Evolutionary conservation across 2,113 vertebrate species (phyloP).

Genomic region (Pelvicachromis taeniatus): DNA sequence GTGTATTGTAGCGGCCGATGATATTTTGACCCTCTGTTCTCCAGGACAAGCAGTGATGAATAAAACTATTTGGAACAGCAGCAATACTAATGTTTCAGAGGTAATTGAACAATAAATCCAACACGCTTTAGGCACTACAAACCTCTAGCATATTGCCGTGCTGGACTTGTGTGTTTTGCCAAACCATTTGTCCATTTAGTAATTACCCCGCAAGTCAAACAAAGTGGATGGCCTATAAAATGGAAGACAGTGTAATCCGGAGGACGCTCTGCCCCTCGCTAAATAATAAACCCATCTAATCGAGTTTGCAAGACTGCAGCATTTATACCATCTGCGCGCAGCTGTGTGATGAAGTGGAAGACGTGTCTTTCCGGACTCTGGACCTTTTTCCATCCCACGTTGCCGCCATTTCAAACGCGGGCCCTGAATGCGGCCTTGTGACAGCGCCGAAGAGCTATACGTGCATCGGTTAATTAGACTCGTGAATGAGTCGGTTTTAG

Average conservation of each 20-base stretch:
- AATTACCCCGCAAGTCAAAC: conserved; percentile 36
- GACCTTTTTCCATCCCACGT: conserved; percentile 14
- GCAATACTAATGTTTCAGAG: conserved; percentile 18
- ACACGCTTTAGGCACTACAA: background rate
- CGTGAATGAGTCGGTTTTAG: conserved; percentile 35
- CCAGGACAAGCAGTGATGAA: background rate
- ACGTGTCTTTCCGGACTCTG: background rate
- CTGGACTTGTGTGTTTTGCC: conserved; percentile 20
- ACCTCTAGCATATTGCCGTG: conserved; percentile 6
- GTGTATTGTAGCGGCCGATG: background rate
- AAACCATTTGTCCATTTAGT: conserved; percentile 44
- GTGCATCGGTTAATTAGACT: conserved; percentile 38
- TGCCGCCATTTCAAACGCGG: conserved; percentile 1
- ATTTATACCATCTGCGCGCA: conserved; percentile 8
- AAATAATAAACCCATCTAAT: conserved; percentile 45
- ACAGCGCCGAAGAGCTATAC: background rate
- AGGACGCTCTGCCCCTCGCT: conserved; percentile 8
- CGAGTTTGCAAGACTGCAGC: conserved; percentile 24
- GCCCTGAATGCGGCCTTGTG: background rate
- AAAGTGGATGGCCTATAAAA: conserved; percentile 29
- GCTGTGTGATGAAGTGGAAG: conserved; percentile 21
- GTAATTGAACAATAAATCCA: conserved; percentile 42
- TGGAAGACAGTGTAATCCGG: background rate
- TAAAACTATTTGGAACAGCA: conserved; percentile 21
- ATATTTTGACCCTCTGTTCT: background rate